These are phyloP conservation scores for Strigamia crassipes DNA, from an alignment of 2,888 invertebrate species.

Conservation along the genomic window DNA sequence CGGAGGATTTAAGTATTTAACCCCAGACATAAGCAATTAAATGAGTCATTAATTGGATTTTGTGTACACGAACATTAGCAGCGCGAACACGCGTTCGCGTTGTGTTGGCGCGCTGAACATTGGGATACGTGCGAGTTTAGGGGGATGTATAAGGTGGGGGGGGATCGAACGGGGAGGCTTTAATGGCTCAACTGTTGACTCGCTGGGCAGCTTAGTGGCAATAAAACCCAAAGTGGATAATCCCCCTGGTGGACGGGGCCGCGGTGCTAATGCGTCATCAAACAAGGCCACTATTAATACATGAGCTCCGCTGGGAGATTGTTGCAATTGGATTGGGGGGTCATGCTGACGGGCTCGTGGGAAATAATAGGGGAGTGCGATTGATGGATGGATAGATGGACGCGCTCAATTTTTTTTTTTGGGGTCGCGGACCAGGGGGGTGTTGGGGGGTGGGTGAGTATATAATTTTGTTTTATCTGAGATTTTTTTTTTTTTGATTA, in stretches of 20 bases:
- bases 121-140: background rate
- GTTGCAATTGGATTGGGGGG: constrained; percentile 22
- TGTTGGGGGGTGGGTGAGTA: no score
- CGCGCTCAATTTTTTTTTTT: background rate
- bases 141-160: background rate
- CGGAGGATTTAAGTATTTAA: background rate
- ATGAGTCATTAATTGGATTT: constrained; percentile 41
- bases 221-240: constrained; percentile 44
- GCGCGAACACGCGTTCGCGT: background rate
- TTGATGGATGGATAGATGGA: background rate
- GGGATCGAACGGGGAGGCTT: background rate
- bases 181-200: constrained; percentile 41
- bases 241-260: constrained; percentile 41
- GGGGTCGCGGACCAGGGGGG: background rate
- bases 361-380: constrained; percentile 8
- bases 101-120: background rate
- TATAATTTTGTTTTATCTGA: background rate
- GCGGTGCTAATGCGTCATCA: constrained; percentile 40
- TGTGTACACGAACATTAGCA: constrained; percentile 14
- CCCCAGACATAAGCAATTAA: constrained; percentile 14
- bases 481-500: background rate
- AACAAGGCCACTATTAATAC: constrained; percentile 40
- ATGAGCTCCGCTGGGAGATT: constrained; percentile 23
- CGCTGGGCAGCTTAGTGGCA: constrained; percentile 33
- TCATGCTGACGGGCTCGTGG: background rate